Evolutionary conservation across 2,797 vertebrate genomes (phyloP).

Genomic region (Melanotaenia parkinsoni): DNA sequence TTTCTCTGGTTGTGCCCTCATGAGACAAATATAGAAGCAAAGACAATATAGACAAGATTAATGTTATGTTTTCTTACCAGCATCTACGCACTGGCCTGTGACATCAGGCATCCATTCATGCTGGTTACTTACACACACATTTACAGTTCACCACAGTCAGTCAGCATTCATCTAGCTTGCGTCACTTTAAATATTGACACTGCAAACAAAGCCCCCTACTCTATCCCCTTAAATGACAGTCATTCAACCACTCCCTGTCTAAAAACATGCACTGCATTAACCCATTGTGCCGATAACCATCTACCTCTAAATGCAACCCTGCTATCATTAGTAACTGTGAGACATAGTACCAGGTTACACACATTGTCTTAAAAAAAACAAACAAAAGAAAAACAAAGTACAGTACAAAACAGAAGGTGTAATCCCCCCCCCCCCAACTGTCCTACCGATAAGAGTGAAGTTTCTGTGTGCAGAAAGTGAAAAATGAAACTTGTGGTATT

Average conservation of each 20-base stretch:
- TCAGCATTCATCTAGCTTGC: conserved; percentile 69
- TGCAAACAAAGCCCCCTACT: conserved; percentile 74
- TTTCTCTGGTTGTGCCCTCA: neutral
- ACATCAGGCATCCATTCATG: conserved; percentile 49
- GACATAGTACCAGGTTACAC: neutral
- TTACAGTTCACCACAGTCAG: conserved; percentile 44
- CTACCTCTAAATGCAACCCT: conserved; percentile 47
- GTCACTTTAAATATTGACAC: conserved; percentile 81
- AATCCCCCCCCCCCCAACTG: neutral
- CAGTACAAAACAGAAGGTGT: neutral
- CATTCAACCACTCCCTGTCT: conserved; percentile 61
- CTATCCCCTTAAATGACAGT: conserved; percentile 61
- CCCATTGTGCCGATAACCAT: conserved; percentile 57
- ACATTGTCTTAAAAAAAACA: neutral
- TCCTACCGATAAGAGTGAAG: neutral
- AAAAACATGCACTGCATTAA: conserved; percentile 58
- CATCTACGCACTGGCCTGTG: conserved; percentile 45
- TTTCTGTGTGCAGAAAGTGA: conserved; percentile 61
- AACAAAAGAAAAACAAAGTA: neutral
- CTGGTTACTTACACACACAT: conserved; percentile 38
- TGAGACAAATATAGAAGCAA: neutral
- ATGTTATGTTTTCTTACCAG: conserved; percentile 21
- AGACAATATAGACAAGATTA: neutral
- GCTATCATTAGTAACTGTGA: conserved; percentile 4
- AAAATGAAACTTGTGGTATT: conserved; percentile 67